Conservation (phyloP, 2,113 vertebrate species). For the Benitochromis conjunctus region DNA sequence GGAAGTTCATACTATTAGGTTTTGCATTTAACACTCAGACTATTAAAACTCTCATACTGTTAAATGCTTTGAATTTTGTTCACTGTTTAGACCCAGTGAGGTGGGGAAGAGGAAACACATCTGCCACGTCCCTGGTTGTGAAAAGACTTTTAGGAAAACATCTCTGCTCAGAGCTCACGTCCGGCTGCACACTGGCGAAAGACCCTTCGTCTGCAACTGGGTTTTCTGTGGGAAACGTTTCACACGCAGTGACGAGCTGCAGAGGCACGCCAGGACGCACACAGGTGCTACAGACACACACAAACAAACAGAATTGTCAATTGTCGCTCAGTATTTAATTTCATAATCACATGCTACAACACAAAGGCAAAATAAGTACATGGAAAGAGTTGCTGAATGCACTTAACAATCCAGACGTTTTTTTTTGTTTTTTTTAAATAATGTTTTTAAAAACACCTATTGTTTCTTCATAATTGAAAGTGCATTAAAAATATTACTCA, state of each 20-base stretch:
- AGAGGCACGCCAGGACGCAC: constrained; percentile 92
- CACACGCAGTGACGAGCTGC: constrained; percentile 92
- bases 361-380: not conserved
- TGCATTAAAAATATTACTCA: not conserved
- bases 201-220: constrained; percentile 96
- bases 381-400: not conserved
- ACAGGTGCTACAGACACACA: constrained; percentile 76
- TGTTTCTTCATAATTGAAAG: not conserved
- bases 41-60: not conserved
- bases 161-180: constrained; percentile 92
- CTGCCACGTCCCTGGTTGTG: constrained; percentile 92
- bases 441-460: accelerated
- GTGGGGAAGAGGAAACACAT: constrained; percentile 95
- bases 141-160: constrained; percentile 94
- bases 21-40: not conserved
- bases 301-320: not conserved
- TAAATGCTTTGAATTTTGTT: not conserved
- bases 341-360: not conserved
- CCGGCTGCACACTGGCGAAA: constrained; percentile 90
- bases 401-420: not conserved
- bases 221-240: constrained; percentile 95
- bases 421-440: not conserved
- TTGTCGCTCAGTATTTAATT: not conserved
- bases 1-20: not conserved
- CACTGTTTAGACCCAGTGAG: constrained; percentile 80